Evolutionary conservation across 2,113 vertebrate genomes (phyloP).

Genomic region (Lycaon pictus): DNA sequence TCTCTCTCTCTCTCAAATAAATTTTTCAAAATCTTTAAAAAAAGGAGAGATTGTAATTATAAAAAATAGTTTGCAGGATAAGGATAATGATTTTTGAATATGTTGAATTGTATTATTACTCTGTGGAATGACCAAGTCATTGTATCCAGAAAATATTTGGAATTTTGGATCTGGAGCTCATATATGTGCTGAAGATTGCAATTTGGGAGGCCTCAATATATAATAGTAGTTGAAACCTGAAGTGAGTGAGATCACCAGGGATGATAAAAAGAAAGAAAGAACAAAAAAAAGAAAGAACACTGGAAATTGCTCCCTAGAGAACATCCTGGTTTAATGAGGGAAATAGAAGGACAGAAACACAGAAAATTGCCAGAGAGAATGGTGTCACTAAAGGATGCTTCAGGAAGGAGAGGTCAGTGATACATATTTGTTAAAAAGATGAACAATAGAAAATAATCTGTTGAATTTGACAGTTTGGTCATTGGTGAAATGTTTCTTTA

Average conservation of each 20-base stretch:
- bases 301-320: not conserved
- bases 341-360: not conserved
- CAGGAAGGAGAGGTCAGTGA: not conserved
- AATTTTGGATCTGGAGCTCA: not conserved
- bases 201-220: not conserved
- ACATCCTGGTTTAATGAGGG: not conserved
- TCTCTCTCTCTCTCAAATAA: not conserved
- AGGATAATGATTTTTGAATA: not conserved
- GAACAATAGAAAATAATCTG: not conserved
- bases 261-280: not conserved
- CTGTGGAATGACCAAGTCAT: not conserved
- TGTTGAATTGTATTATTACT: not conserved
- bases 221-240: constrained; percentile 7
- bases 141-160: not conserved
- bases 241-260: not conserved
- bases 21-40: not conserved
- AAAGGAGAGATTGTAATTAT: not conserved
- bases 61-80: not conserved
- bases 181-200: not conserved
- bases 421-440: not conserved
- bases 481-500: not conserved
- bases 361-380: not conserved
- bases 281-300: not conserved
- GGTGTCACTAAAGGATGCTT: not conserved
- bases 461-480: not conserved